Conservation (phyloP, 2,888 invertebrate species). For the Polyommatus iphigenia region DNA sequence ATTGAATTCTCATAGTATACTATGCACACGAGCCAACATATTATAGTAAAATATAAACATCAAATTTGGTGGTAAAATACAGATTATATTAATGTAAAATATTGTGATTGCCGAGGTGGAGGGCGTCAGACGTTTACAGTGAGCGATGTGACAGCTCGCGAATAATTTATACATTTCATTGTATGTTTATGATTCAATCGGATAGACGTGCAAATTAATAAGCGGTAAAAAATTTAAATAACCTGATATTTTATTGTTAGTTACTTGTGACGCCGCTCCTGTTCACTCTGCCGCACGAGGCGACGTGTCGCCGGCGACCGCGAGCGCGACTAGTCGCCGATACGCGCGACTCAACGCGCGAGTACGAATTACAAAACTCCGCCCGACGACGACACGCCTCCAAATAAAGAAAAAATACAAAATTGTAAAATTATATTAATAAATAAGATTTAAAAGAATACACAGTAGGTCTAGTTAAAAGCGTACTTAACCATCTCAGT, state of each 20-base stretch:
- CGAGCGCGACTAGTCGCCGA: not conserved
- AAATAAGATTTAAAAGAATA: slow-evolving; percentile 37
- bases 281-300: not conserved
- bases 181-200: not conserved
- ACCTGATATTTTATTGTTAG: not conserved
- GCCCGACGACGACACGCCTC: not conserved
- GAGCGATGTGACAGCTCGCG: slow-evolving; percentile 1
- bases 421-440: slow-evolving; percentile 39
- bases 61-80: slow-evolving; percentile 13
- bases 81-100: not conserved
- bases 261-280: not conserved
- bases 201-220: not conserved
- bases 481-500: slow-evolving; percentile 38
- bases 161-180: not conserved
- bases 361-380: not conserved
- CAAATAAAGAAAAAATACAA: slow-evolving; percentile 36
- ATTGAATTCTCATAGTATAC: slow-evolving; percentile 25
- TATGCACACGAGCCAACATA: slow-evolving; percentile 22
- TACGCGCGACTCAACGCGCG: not conserved
- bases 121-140: not conserved
- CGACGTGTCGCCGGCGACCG: not conserved
- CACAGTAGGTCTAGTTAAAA: slow-evolving; percentile 38
- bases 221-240: not conserved
- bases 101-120: not conserved
- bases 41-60: slow-evolving; percentile 28